Evolutionary conservation across 1,140 invertebrate genomes (phyloP).

Genomic region (Drosophila tristis): DNA sequence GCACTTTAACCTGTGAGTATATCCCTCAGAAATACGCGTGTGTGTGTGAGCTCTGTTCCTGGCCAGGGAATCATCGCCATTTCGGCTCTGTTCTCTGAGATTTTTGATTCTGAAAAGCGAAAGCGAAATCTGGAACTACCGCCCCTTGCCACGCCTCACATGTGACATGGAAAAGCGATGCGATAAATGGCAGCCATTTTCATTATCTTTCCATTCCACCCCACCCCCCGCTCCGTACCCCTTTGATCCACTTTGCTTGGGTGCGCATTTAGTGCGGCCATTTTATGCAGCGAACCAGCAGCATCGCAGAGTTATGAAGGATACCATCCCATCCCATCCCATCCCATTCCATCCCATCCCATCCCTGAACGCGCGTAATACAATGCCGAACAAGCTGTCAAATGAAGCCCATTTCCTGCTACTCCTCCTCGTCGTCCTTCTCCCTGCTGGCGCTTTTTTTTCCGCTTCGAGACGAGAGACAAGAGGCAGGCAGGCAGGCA

Average conservation of each 20-base stretch:
- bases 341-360: constrained; percentile 4
- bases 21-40: constrained; percentile 19
- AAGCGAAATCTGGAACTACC: constrained; percentile 7
- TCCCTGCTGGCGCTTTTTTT: constrained; percentile 13
- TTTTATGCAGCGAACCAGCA: constrained; percentile 49
- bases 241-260: constrained; percentile 19
- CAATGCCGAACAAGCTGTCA: constrained; percentile 79
- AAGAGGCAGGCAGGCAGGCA: constrained; percentile 33
- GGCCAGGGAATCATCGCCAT: too few relatives aligned
- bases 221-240: neutral
- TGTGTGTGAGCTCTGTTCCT: too few relatives aligned
- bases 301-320: constrained; percentile 41
- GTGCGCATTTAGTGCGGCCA: constrained; percentile 68
- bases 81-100: too few relatives aligned
- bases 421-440: neutral
- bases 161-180: constrained; percentile 28
- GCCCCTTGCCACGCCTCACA: constrained; percentile 18
- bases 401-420: constrained; percentile 74
- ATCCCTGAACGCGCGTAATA: constrained; percentile 34
- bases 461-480: neutral
- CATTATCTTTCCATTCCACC: constrained; percentile 51
- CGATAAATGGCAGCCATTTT: constrained; percentile 62
- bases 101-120: neutral
- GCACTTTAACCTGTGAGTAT: constrained; percentile 98
- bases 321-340: neutral